These are phyloP conservation scores for Heterohyrax brucei DNA, from an alignment of 2,797 vertebrate species.

Conservation along the genomic window DNA sequence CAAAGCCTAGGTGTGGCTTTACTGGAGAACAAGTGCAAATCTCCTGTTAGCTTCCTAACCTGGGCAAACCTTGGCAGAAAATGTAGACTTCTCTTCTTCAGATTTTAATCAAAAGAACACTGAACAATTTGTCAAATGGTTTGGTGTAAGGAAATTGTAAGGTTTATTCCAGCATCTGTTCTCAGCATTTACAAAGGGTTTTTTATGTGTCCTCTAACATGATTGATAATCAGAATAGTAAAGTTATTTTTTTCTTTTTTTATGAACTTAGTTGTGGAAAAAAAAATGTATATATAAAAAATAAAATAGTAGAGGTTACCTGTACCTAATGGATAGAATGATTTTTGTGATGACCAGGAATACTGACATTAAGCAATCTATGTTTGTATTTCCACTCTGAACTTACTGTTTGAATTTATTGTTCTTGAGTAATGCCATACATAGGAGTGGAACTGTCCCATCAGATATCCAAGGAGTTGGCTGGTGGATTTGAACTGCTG, in stretches of 20 bases:
- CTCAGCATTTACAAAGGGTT: neutral
- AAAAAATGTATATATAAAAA: no score
- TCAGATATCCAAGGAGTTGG: no score
- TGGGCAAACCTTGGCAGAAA: neutral
- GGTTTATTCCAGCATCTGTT: neutral
- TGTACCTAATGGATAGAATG: neutral
- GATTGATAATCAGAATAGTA: neutral
- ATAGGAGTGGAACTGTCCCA: no score
- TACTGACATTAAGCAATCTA: neutral
- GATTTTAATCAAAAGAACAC: neutral
- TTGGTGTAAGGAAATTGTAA: neutral
- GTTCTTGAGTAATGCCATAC: no score
- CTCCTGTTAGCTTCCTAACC: neutral
- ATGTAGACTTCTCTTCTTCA: neutral
- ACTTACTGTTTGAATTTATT: no score
- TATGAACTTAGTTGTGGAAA: no score
- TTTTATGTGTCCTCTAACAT: neutral
- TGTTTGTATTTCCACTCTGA: neutral
- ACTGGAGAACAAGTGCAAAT: neutral
- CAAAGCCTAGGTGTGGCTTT: neutral
- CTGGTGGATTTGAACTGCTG: no score
- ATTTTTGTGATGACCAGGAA: neutral
- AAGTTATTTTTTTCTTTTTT: neutral
- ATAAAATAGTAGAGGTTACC: no score
- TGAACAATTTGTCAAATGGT: neutral